These are phyloP conservation scores for Nomada ferruginata DNA, from an alignment of 2,888 invertebrate genomes.

Conservation along the genomic window DNA sequence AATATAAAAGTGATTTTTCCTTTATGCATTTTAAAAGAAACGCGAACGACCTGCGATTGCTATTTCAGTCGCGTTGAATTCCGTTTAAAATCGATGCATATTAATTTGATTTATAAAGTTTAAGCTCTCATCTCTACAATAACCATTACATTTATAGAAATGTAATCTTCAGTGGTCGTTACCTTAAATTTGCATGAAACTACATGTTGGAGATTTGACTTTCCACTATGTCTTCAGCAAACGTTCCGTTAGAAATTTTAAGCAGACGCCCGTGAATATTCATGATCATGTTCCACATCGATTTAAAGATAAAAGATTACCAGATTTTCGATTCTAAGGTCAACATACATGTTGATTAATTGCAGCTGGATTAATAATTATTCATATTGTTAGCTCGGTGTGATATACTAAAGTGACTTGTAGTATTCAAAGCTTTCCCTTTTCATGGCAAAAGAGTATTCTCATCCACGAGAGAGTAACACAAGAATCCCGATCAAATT, in stretches of 20 bases:
- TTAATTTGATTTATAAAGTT: background rate
- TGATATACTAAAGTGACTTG: too few relatives aligned
- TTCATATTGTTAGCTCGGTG: too few relatives aligned
- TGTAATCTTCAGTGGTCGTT: background rate
- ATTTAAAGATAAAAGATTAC: background rate
- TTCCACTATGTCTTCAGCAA: background rate
- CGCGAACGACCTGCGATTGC: background rate
- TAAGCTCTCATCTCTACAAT: background rate
- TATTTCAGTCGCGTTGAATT: background rate
- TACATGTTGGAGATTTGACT: conserved; percentile 3
- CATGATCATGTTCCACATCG: background rate
- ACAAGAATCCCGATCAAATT: too few relatives aligned
- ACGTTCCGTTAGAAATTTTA: background rate
- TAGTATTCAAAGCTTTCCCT: too few relatives aligned
- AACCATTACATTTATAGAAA: background rate
- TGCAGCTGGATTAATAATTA: too few relatives aligned
- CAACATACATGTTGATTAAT: too few relatives aligned
- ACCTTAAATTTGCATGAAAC: background rate
- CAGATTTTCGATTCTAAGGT: background rate
- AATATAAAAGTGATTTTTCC: too few relatives aligned
- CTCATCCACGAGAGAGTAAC: too few relatives aligned
- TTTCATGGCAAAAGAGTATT: too few relatives aligned
- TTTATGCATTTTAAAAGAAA: background rate
- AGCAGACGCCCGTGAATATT: background rate
- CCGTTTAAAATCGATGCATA: background rate